Conservation (phyloP, 2,797 vertebrate genomes). For the Smutsia temminckii region DNA sequence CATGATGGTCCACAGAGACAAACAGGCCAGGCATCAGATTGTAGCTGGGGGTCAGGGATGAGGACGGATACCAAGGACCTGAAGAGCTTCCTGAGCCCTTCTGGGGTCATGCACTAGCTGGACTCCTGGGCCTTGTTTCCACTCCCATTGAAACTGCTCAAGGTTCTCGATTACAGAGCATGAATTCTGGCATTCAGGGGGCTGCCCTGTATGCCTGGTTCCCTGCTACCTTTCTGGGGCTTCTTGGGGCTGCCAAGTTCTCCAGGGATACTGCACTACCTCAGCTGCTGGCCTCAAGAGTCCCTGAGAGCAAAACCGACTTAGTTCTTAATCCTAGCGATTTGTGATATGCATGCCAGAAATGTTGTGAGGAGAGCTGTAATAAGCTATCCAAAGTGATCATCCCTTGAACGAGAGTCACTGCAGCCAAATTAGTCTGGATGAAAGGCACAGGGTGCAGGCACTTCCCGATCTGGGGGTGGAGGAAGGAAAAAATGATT, state of each 20-base stretch:
- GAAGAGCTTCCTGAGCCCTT: not conserved
- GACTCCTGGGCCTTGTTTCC: not conserved
- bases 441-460: conserved; percentile 52
- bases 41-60: too few relatives aligned
- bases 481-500: conserved; percentile 55
- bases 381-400: conserved; percentile 70
- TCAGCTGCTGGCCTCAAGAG: conserved; percentile 53
- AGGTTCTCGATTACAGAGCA: not conserved
- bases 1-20: not conserved
- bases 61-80: not conserved
- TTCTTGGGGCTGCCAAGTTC: conserved; percentile 3
- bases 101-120: not conserved
- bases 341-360: conserved; percentile 63
- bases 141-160: not conserved
- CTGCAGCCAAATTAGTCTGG: conserved; percentile 55
- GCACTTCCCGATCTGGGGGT: not conserved
- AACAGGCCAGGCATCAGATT: not conserved
- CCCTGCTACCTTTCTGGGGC: not conserved
- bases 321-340: conserved; percentile 61
- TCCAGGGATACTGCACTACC: not conserved
- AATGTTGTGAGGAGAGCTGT: conserved; percentile 49
- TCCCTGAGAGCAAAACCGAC: conserved; percentile 56
- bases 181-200: not conserved
- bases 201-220: not conserved
- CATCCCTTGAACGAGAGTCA: conserved; percentile 34